A percentile compares a stretch with the other conserved stretches of the same genome.
phyloP scores from a whole-genome alignment of 1,140 invertebrate genomes.

The Drosophila aff. region DNA sequence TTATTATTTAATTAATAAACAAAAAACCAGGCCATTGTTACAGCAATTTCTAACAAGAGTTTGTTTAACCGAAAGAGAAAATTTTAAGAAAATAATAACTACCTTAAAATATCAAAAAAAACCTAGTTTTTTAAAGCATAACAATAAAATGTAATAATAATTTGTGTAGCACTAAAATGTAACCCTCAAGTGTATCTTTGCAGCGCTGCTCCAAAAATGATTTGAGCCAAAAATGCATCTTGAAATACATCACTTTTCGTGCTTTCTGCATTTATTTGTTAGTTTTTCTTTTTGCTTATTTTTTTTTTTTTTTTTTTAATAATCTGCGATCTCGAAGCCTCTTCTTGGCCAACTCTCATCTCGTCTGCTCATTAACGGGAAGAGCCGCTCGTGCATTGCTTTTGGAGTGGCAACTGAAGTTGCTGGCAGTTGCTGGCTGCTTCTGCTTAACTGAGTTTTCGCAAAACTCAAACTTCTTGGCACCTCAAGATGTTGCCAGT shows the following conservation, averaged over 20 bases:
- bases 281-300: slow-evolving; percentile 1
- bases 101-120: not conserved
- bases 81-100: too few species aligned
- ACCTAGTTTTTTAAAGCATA: fast-evolving
- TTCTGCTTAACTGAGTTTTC: slow-evolving; percentile 47
- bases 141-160: not conserved
- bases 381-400: slow-evolving; percentile 55
- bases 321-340: slow-evolving; percentile 44
- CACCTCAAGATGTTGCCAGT: slow-evolving; percentile 50
- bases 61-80: not conserved
- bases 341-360: slow-evolving; percentile 47
- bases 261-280: slow-evolving; percentile 8
- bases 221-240: slow-evolving; percentile 31
- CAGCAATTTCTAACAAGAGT: too few species aligned
- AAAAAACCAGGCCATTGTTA: not conserved
- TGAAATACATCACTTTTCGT: slow-evolving; percentile 27
- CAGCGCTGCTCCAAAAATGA: slow-evolving; percentile 14
- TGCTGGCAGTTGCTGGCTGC: slow-evolving; percentile 26
- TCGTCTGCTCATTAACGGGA: slow-evolving; percentile 49
- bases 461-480: slow-evolving; percentile 53
- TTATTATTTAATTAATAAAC: too few species aligned
- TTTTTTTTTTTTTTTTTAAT: slow-evolving; percentile 18
- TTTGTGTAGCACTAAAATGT: not conserved
- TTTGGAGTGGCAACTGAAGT: slow-evolving; percentile 26
- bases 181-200: not conserved